Conservation (phyloP, 2,888 invertebrate genomes). For the Rosalia funebris region DNA sequence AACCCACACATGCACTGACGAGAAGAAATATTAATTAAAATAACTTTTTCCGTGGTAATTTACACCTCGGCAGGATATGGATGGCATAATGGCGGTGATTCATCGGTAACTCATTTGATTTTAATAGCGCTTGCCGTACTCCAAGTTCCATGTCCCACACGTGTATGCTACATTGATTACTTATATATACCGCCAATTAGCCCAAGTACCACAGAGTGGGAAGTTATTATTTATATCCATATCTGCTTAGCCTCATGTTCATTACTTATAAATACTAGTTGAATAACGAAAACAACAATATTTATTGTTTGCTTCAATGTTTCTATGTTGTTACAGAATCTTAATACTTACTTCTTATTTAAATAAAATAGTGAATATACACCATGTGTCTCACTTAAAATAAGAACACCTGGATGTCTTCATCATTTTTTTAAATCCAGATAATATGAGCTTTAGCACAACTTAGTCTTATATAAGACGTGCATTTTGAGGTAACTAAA, state of each 20-base stretch:
- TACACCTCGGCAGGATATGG: constrained; percentile 45
- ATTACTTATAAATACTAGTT: constrained; percentile 14
- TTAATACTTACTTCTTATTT: too few species aligned
- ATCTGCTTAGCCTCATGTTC: constrained; percentile 31
- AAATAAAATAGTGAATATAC: too few species aligned
- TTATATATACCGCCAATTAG: constrained; percentile 43
- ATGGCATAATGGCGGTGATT: constrained; percentile 45
- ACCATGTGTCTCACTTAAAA: too few species aligned
- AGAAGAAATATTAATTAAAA: constrained; percentile 47
- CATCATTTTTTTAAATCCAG: too few species aligned
- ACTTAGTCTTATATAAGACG: too few species aligned
- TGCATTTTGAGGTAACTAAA: too few species aligned
- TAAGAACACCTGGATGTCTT: too few species aligned
- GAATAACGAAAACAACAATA: neutral
- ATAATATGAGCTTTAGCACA: too few species aligned
- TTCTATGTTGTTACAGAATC: too few species aligned
- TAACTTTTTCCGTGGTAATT: constrained; percentile 45
- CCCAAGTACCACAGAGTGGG: constrained; percentile 41
- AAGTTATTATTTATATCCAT: constrained; percentile 38
- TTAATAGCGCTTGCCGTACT: constrained; percentile 42
- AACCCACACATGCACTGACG: constrained; percentile 37
- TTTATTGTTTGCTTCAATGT: too few species aligned
- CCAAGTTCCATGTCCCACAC: constrained; percentile 44
- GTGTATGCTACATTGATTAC: constrained; percentile 46
- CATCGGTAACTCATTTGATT: constrained; percentile 49